A percentile compares a stretch with the other conserved stretches of the same genome.
These are phyloP conservation scores for Colaptes auratus DNA, from an alignment of 2,113 vertebrate genomes.

Conservation along the genomic window DNA sequence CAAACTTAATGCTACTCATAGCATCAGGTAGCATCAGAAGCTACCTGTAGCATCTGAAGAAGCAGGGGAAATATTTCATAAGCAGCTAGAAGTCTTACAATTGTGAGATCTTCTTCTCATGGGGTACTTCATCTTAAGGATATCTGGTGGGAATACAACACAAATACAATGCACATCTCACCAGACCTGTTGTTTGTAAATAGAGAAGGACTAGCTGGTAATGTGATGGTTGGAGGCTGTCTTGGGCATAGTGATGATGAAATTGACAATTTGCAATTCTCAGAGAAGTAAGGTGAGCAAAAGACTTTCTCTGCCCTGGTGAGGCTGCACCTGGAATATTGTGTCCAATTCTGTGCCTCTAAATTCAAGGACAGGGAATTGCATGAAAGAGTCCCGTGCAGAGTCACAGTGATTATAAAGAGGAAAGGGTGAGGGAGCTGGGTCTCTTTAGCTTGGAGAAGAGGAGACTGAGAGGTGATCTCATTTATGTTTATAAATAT, in stretches of 20 bases:
- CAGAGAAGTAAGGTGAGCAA: not conserved
- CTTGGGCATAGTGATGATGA: not conserved
- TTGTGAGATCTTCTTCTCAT: not conserved
- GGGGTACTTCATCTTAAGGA: not conserved
- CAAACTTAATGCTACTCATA: not conserved
- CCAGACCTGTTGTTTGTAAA: not conserved
- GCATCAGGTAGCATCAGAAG: too few relatives aligned
- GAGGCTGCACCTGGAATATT: too few relatives aligned
- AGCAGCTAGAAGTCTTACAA: not conserved
- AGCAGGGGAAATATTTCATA: not conserved
- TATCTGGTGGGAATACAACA: too few relatives aligned
- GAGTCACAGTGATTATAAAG: too few relatives aligned
- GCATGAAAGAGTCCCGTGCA: too few relatives aligned
- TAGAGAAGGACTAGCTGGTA: not conserved
- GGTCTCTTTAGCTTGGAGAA: too few relatives aligned
- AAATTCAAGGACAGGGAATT: too few relatives aligned
- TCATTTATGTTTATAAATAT: too few relatives aligned
- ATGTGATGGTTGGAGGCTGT: not conserved
- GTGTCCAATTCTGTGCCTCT: too few relatives aligned
- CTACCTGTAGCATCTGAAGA: not conserved
- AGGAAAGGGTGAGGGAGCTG: too few relatives aligned
- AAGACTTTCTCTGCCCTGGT: too few relatives aligned
- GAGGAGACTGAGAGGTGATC: too few relatives aligned
- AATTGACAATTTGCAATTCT: not conserved
- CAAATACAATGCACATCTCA: not conserved